Conservation (phyloP, 1,140 invertebrate genomes). For the Campoletis sonorensis region DNA sequence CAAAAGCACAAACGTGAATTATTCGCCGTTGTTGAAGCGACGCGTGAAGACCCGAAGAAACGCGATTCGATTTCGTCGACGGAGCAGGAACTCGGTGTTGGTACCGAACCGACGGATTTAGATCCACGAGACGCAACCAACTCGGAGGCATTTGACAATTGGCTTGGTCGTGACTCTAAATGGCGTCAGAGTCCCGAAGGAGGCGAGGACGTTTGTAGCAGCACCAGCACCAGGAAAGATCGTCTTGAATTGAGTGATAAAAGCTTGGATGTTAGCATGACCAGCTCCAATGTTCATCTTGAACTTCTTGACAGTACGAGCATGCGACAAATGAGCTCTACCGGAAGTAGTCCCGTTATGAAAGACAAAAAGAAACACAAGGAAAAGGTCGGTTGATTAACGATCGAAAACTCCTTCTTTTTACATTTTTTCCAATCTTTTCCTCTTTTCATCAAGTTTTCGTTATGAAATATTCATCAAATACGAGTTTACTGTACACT, state of each 20-base stretch:
- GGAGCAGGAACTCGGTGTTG: slow-evolving; percentile 70
- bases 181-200: slow-evolving; percentile 81
- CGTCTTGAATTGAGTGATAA: slow-evolving; percentile 78
- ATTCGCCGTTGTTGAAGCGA: slow-evolving; percentile 57
- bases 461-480: too few relatives aligned
- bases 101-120: slow-evolving; percentile 66
- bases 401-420: too few relatives aligned
- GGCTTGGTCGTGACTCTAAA: slow-evolving; percentile 78
- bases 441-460: too few relatives aligned
- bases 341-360: slow-evolving; percentile 73
- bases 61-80: slow-evolving; percentile 71
- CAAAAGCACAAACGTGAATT: slow-evolving; percentile 69
- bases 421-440: too few relatives aligned
- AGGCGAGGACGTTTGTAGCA: slow-evolving; percentile 78
- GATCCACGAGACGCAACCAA: slow-evolving; percentile 75
- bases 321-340: slow-evolving; percentile 73
- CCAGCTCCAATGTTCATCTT: slow-evolving; percentile 78
- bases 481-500: too few relatives aligned
- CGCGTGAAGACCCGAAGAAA: slow-evolving; percentile 58
- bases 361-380: slow-evolving; percentile 79
- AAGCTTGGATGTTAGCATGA: slow-evolving; percentile 76
- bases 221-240: slow-evolving; percentile 71
- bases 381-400: slow-evolving; percentile 72
- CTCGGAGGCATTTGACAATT: slow-evolving; percentile 78
- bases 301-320: slow-evolving; percentile 76